Conservation (phyloP, 2,113 vertebrate species). For the Periophthalmodon schlosseri region DNA sequence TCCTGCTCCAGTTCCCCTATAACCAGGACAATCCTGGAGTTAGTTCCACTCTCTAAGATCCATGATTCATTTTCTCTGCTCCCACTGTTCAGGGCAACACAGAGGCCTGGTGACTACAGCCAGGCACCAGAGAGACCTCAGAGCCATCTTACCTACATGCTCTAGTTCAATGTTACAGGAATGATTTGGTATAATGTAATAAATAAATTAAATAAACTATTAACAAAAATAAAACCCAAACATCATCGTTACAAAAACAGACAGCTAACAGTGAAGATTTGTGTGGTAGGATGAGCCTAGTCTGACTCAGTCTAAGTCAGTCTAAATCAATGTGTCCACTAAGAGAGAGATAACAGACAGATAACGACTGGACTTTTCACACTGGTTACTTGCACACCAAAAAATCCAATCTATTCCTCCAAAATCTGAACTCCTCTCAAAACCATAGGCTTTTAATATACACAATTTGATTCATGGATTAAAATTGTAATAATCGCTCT, state of each 20-base stretch:
- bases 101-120: neutral
- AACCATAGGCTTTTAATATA: too few species aligned
- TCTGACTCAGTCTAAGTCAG: neutral
- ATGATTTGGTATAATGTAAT: neutral
- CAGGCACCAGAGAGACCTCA: neutral
- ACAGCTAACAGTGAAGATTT: neutral
- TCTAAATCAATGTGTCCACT: neutral
- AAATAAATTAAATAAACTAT: too few species aligned
- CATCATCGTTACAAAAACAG: neutral
- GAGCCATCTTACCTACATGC: too few species aligned
- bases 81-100: neutral
- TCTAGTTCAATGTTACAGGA: neutral
- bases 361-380: neutral
- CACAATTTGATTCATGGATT: too few species aligned
- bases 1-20: conserved; percentile 5
- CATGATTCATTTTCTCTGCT: conserved; percentile 1
- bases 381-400: too few species aligned
- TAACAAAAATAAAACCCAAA: neutral
- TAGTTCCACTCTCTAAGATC: conserved; percentile 2
- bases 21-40: neutral
- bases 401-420: too few species aligned
- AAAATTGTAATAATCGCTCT: too few species aligned
- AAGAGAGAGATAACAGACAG: neutral
- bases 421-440: too few species aligned
- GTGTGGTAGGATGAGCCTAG: neutral